phyloP scores from a whole-genome alignment of 2,888 invertebrate species.

The Fragum whitleyi region DNA sequence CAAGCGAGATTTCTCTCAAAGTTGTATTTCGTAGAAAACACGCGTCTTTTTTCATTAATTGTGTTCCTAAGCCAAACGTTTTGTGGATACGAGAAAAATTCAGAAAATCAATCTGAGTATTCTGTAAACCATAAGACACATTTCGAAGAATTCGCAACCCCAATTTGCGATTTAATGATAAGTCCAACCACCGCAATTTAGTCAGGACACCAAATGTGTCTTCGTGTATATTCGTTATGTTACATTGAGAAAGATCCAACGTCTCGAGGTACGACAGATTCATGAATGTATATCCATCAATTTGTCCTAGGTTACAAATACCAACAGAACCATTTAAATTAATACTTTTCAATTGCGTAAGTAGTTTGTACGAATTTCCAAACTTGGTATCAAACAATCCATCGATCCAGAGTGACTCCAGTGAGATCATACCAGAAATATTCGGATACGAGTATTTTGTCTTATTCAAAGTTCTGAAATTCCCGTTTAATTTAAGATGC shows the following conservation, averaged over 20 bases:
- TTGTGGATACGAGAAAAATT: slow-evolving; percentile 4
- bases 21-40: slow-evolving; percentile 17
- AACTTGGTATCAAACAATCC: background rate
- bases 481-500: background rate
- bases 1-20: background rate
- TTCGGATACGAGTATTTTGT: background rate
- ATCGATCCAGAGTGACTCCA: background rate
- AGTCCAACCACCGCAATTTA: slow-evolving; percentile 1
- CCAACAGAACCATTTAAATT: background rate
- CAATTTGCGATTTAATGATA: slow-evolving; percentile 3
- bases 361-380: background rate
- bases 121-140: background rate
- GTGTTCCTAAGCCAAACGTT: background rate
- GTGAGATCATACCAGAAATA: background rate
- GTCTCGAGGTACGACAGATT: background rate
- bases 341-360: background rate
- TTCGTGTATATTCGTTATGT: background rate
- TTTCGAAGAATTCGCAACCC: background rate
- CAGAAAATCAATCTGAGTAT: slow-evolving; percentile 3
- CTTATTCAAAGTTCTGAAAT: background rate
- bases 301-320: background rate
- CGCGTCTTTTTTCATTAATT: background rate
- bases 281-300: background rate
- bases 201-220: background rate
- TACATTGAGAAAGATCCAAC: slow-evolving; percentile 2